These are phyloP conservation scores for Pavo muticus DNA, from an alignment of 2,113 vertebrate genomes.

Conservation along the genomic window DNA sequence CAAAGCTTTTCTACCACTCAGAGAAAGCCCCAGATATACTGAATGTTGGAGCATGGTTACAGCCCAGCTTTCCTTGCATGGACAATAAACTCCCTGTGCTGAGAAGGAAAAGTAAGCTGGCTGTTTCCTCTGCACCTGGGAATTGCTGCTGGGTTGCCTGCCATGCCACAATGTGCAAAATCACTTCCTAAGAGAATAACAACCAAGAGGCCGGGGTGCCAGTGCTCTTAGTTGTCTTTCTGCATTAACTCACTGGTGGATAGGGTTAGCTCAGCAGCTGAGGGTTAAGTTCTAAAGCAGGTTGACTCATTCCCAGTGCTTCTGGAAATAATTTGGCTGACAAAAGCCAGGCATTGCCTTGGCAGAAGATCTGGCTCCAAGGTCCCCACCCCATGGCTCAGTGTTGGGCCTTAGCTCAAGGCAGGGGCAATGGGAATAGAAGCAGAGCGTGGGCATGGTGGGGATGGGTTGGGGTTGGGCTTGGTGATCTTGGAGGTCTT, in stretches of 20 bases:
- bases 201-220: rapidly evolving
- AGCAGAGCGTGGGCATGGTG: not conserved
- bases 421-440: rapidly evolving
- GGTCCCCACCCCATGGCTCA: not conserved
- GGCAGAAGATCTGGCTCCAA: not conserved
- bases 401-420: not conserved
- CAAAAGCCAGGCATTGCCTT: too few relatives aligned
- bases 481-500: too few relatives aligned
- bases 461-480: too few relatives aligned
- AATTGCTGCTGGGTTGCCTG: not conserved
- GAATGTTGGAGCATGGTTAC: not conserved
- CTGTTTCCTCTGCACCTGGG: rapidly evolving
- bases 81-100: not conserved
- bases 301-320: not conserved
- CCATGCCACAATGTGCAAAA: rapidly evolving
- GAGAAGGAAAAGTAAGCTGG: not conserved
- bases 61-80: not conserved
- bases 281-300: not conserved
- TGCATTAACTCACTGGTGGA: not conserved
- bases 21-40: not conserved
- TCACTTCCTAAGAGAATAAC: not conserved
- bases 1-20: not conserved
- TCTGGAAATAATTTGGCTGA: not conserved
- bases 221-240: not conserved
- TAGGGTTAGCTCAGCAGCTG: not conserved